Base-by-base conservation (phyloP, 2,888 invertebrate species). In the Prostheceraeus crozeri region DNA sequence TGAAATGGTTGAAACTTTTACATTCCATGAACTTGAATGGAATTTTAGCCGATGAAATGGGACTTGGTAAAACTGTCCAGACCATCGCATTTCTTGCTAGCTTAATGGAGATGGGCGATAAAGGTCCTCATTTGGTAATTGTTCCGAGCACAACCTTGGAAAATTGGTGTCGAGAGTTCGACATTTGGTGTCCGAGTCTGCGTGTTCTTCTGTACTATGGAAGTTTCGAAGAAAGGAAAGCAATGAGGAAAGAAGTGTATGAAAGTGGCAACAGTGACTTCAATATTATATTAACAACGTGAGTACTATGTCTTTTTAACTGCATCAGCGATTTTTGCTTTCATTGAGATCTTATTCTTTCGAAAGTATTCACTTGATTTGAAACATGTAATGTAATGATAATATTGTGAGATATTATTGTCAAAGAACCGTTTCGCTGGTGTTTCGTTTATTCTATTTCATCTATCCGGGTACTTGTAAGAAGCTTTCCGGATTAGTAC, bases 11-110 rank as follows among this genome's bases (percentile, higher is more conserved):
- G 19, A 84, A 85, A 0, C 84, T 93, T 0, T 83, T 94, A 76
- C 86, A 90, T 75, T 83, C 84, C 62, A 87, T 90, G 69, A 84
- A 85, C 11, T 84, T 94, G 36, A 93, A 93, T 70, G 90, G 90
- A 0, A 93, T 96, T 69, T 79, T 96, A 64, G 94, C 93, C 0
- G 94, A 96, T 74, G 94, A 96, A 80, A 96, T 96, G 94, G 78
- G 62, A 10, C 35, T 62, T 1, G 62, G 57, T 10, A 75, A 75
- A 61, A 75, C 76, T 0, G 71, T 76, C 30, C 75, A 76, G 67
- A 71, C 76, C 1, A 74, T 77, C 56, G 66, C 75, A 27, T 76
- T 76, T 62, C 64, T 76, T 27, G 72, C 74, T n/a, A 86, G 91
- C 72, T 79, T 94, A 14, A 85, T 89, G 76, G 87, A 91, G 72